Percentiles rank a stretch among this genome's conserved stretches.
Conservation (phyloP, 1,140 invertebrate genomes). For the Pachypsylla venusta region DNA sequence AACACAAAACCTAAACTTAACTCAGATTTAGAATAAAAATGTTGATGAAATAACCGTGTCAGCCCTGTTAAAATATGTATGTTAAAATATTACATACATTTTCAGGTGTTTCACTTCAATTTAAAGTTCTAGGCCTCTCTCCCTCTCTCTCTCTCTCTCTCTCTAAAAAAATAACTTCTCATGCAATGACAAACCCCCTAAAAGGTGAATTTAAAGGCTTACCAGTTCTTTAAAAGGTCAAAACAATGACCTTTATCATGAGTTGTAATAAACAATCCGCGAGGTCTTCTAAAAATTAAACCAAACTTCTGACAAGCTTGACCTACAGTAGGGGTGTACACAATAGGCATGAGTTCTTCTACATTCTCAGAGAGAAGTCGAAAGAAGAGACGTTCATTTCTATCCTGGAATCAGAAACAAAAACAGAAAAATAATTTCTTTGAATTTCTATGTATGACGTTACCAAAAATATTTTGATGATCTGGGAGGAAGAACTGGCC, state of each 20-base stretch:
- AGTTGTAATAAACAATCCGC: conserved; percentile 91
- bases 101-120: no score
- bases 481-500: no score
- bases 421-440: conserved; percentile 17
- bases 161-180: no score
- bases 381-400: conserved; percentile 93
- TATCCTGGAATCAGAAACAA: conserved; percentile 47
- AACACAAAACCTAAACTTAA: no score
- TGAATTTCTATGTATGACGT: neutral
- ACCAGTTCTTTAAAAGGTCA: conserved; percentile 79
- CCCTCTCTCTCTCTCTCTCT: no score
- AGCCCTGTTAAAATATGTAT: no score
- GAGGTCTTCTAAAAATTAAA: conserved; percentile 80
- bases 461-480: conserved; percentile 8
- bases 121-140: no score
- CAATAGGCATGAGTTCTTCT: conserved; percentile 90
- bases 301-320: conserved; percentile 94
- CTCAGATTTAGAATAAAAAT: no score
- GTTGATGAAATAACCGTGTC: no score
- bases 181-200: no score
- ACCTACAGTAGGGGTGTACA: conserved; percentile 96
- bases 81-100: no score
- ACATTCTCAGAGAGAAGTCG: conserved; percentile 83
- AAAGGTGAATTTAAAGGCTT: no score
- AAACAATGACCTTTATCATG: conserved; percentile 90